Evolutionary conservation across 2,797 vertebrate genomes (phyloP).

Genomic region (Trematomus bernacchii): DNA sequence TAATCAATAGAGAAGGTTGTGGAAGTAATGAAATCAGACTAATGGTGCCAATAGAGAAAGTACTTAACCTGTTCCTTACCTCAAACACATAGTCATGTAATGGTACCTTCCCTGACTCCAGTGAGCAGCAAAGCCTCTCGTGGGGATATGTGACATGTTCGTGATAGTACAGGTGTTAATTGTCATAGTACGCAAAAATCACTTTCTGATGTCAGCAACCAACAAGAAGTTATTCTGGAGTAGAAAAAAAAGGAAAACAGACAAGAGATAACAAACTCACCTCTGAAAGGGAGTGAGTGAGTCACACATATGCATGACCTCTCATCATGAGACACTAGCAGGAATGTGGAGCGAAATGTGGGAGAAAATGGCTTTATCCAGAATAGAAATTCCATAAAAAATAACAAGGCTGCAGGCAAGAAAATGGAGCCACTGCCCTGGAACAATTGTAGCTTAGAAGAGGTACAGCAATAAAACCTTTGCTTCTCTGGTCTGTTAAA

Average conservation of each 20-base stretch:
- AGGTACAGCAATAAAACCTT: constrained; percentile 25
- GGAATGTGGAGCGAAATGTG: constrained; percentile 40
- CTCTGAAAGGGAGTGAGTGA: neutral
- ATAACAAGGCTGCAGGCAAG: constrained; percentile 3
- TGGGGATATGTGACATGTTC: neutral
- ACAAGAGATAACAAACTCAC: neutral
- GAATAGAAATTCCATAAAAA: constrained; percentile 7
- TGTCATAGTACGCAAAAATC: neutral
- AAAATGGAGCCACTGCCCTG: neutral
- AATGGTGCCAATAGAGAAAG: neutral
- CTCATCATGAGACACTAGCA: constrained; percentile 31
- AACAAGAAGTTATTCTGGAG: too few species aligned
- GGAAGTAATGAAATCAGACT: neutral
- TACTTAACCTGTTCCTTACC: constrained; percentile 33
- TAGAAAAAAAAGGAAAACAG: neutral
- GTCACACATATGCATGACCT: constrained; percentile 18
- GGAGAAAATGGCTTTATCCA: neutral
- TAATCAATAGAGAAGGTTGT: constrained; percentile 13
- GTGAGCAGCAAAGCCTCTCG: neutral
- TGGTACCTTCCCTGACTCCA: constrained; percentile 3
- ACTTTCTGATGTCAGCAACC: neutral
- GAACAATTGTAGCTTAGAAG: neutral
- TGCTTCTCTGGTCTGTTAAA: constrained; percentile 19
- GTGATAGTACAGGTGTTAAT: neutral
- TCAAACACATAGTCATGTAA: neutral